Percentiles rank a stretch among this genome's conserved stretches.
phyloP scores from a whole-genome alignment of 2,888 invertebrate genomes.

The Ptychoptera contaminata region DNA sequence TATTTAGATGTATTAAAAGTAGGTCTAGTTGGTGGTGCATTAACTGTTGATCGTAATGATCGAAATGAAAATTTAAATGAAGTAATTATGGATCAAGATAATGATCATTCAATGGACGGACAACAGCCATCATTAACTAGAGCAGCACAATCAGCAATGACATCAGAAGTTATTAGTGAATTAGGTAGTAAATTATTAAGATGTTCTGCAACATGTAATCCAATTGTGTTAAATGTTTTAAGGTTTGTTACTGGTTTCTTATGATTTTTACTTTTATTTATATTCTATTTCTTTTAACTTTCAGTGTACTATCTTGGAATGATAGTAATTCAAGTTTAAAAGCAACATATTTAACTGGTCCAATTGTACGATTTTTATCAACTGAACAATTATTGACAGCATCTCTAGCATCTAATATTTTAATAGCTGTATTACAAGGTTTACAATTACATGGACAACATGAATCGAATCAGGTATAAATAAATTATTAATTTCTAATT shows the following conservation, averaged over 20 bases:
- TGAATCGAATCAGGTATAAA: slow-evolving; percentile 62
- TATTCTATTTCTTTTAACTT: slow-evolving; percentile 12
- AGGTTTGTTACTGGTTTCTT: slow-evolving; percentile 24
- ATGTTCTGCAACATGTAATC: slow-evolving; percentile 45
- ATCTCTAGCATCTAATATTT: slow-evolving; percentile 54
- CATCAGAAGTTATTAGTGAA: slow-evolving; percentile 65
- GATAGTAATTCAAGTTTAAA: slow-evolving; percentile 71
- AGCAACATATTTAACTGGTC: slow-evolving; percentile 59
- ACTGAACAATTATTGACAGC: slow-evolving; percentile 44
- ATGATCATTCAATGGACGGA: slow-evolving; percentile 52
- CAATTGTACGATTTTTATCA: slow-evolving; percentile 50
- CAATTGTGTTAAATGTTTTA: slow-evolving; percentile 44
- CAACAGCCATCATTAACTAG: slow-evolving; percentile 34
- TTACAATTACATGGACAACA: slow-evolving; percentile 80
- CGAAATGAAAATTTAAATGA: slow-evolving; percentile 13
- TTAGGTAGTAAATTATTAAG: slow-evolving; percentile 59
- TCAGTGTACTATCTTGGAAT: slow-evolving; percentile 62
- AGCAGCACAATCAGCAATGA: slow-evolving; percentile 32
- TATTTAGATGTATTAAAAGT: slow-evolving; percentile 70
- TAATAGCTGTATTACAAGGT: slow-evolving; percentile 62
- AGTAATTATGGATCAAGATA: slow-evolving; percentile 43
- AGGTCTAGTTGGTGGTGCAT: slow-evolving; percentile 54
- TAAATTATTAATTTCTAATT: slow-evolving; percentile 6
- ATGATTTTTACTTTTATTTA: not conserved
- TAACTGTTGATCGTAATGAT: slow-evolving; percentile 21